phyloP scores from a whole-genome alignment of 2,888 invertebrate species.

The Spilosoma lubricipeda region DNA sequence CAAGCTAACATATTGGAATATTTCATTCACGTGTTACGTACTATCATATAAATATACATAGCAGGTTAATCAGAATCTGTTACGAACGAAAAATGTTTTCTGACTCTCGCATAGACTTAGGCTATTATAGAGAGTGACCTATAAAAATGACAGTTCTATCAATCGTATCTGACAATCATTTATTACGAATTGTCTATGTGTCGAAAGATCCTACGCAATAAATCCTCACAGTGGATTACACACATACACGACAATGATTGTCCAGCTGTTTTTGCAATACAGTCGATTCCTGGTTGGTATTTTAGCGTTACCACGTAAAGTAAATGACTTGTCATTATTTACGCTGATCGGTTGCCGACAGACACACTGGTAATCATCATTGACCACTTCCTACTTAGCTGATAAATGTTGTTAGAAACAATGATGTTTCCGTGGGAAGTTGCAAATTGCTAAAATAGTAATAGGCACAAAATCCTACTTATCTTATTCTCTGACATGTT shows the following conservation, averaged over 20 bases:
- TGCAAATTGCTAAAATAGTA: conserved; percentile 55
- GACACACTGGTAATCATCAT: conserved; percentile 67
- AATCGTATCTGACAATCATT: conserved; percentile 36
- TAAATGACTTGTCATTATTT: conserved; percentile 74
- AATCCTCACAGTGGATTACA: conserved; percentile 27
- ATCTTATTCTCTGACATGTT: neutral
- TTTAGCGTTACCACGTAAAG: conserved; percentile 43
- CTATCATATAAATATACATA: neutral
- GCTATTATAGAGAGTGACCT: conserved; percentile 10
- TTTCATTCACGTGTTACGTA: conserved; percentile 5
- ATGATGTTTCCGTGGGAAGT: conserved; percentile 73
- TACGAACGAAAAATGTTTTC: neutral
- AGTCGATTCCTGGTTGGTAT: conserved; percentile 34
- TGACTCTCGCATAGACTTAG: neutral
- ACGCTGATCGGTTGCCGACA: conserved; percentile 61
- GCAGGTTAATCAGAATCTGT: neutral
- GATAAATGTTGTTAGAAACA: conserved; percentile 61
- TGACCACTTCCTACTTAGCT: conserved; percentile 71
- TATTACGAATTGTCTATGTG: conserved; percentile 32
- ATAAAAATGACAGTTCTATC: conserved; percentile 34
- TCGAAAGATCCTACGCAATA: conserved; percentile 46
- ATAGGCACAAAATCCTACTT: conserved; percentile 11
- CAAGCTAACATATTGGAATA: conserved; percentile 21
- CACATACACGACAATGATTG: conserved; percentile 6
- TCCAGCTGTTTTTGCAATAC: conserved; percentile 39